phyloP scores from a whole-genome alignment of 2,888 invertebrate genomes.

The Nasonovia ribisnigri region DNA sequence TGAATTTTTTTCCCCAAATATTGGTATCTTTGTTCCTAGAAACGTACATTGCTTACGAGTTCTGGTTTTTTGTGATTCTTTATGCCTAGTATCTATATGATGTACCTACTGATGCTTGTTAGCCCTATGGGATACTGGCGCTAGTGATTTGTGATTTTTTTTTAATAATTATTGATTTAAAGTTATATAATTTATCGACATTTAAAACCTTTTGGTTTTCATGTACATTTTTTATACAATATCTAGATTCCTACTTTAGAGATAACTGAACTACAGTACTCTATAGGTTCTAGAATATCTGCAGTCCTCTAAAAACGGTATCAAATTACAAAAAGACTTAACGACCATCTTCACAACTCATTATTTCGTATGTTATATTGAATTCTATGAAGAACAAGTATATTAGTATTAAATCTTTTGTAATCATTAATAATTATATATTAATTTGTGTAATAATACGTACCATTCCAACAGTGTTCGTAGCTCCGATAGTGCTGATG shows the following conservation, averaged over 20 bases:
- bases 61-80: not conserved
- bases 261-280: not conserved
- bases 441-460: slow-evolving; percentile 68
- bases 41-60: not conserved
- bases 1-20: not conserved
- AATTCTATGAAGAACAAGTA: not conserved
- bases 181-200: not conserved
- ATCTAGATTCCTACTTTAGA: not conserved
- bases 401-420: too few relatives aligned
- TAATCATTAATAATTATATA: not conserved
- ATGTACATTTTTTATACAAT: not conserved
- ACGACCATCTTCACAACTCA: not conserved
- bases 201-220: not conserved
- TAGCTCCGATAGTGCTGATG: slow-evolving; percentile 87
- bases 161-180: not conserved
- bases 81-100: too few relatives aligned
- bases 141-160: not conserved
- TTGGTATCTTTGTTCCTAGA: not conserved
- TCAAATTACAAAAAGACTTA: too few relatives aligned
- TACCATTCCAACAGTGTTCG: slow-evolving; percentile 92
- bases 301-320: not conserved
- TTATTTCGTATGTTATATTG: not conserved
- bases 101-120: not conserved
- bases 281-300: not conserved
- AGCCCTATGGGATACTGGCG: not conserved